Evolutionary conservation across 2,113 vertebrate species (phyloP).

Genomic region (Erythrolamprus reginae): DNA sequence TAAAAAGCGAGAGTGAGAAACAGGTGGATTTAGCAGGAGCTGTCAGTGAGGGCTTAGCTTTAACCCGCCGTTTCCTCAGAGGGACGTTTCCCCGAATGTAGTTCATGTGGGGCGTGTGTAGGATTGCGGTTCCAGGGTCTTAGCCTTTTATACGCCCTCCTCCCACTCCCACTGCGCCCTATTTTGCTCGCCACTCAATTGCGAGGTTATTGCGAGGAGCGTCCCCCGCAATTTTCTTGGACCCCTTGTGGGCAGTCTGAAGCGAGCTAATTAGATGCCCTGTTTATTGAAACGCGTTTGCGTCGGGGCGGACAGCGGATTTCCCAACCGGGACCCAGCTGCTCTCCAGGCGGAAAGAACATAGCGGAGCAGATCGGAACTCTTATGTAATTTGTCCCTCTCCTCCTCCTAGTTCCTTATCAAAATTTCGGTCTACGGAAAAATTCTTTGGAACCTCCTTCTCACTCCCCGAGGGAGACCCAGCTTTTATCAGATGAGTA

Average conservation of each 20-base stretch:
- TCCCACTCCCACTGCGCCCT: not conserved
- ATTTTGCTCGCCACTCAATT: not conserved
- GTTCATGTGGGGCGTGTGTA: not conserved
- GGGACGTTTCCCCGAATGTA: not conserved
- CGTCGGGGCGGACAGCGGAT: not conserved
- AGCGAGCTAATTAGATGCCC: not conserved
- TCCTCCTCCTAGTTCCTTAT: not conserved
- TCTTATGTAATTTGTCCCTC: too few relatives aligned
- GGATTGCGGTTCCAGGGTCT: not conserved
- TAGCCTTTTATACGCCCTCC: not conserved
- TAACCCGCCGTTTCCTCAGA: not conserved
- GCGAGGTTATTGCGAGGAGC: not conserved
- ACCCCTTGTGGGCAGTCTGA: not conserved
- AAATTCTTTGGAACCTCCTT: not conserved
- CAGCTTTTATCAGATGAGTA: not conserved
- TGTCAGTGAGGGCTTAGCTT: not conserved
- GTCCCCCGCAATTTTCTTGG: not conserved
- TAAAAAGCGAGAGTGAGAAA: not conserved
- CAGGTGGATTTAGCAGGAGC: not conserved
- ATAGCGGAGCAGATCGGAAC: not conserved
- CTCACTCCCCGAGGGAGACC: not conserved
- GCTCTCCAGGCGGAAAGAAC: not conserved
- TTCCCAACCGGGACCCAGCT: not conserved
- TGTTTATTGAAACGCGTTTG: not conserved
- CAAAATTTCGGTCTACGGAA: not conserved